These are phyloP conservation scores for Myotis brandtii DNA, from an alignment of 2,113 vertebrate species.

Conservation along the genomic window DNA sequence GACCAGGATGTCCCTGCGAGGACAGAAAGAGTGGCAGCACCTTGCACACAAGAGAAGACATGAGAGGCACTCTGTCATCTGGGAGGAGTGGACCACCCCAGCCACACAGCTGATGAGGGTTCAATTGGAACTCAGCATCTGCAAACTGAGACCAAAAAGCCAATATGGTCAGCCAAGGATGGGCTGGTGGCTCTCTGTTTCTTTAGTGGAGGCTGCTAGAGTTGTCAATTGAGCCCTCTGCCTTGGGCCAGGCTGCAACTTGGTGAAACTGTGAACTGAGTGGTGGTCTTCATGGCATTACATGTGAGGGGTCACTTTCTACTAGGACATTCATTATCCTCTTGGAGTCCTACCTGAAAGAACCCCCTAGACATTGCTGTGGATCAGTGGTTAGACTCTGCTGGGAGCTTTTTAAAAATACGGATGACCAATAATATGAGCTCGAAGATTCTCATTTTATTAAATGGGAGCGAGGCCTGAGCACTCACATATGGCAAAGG, in stretches of 20 bases:
- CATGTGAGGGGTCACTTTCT: background rate
- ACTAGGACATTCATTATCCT: background rate
- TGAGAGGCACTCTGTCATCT: rapidly evolving
- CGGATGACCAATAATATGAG: background rate
- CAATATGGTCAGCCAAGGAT: rapidly evolving
- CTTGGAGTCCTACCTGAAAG: background rate
- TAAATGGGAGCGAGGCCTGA: background rate
- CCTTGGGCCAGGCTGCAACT: background rate
- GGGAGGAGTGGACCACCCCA: background rate
- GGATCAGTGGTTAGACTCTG: background rate
- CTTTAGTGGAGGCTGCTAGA: background rate
- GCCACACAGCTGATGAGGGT: background rate
- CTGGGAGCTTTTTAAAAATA: background rate
- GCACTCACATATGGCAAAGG: background rate
- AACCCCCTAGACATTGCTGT: background rate
- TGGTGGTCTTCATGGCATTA: background rate
- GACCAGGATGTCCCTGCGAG: rapidly evolving
- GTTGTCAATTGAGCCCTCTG: background rate
- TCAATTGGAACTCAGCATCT: background rate
- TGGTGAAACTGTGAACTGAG: background rate
- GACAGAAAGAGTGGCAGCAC: background rate
- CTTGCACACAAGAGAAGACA: background rate
- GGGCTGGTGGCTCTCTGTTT: too few relatives aligned
- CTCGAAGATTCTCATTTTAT: background rate
- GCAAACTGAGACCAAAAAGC: background rate